phyloP scores from a whole-genome alignment of 2,888 invertebrate genomes.

The Zaprionus bogoriensis region DNA sequence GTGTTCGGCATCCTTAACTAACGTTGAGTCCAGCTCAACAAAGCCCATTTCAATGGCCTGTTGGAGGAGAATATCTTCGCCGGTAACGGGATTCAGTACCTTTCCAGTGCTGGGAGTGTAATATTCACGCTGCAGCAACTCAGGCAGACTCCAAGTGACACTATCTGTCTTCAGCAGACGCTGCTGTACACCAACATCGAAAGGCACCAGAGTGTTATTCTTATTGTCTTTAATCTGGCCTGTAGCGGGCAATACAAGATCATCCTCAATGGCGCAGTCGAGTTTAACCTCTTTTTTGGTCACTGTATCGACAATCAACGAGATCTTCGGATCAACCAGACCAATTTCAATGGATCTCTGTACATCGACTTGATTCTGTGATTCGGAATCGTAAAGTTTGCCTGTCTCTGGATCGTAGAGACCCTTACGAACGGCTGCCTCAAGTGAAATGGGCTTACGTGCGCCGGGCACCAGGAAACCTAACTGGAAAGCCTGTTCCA shows the following conservation, averaged over 20 bases:
- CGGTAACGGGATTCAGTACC: slow-evolving; percentile 90
- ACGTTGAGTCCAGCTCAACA: slow-evolving; percentile 88
- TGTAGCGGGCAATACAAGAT: slow-evolving; percentile 87
- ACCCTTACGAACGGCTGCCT: slow-evolving; percentile 88
- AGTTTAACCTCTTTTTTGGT: slow-evolving; percentile 89
- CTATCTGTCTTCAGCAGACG: slow-evolving; percentile 89
- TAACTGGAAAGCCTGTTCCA: slow-evolving; percentile 88
- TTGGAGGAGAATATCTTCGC: slow-evolving; percentile 88
- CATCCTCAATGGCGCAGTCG: slow-evolving; percentile 88
- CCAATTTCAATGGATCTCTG: slow-evolving; percentile 90
- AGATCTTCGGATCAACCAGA: slow-evolving; percentile 91
- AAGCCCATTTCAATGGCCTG: slow-evolving; percentile 89
- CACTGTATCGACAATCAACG: slow-evolving; percentile 90
- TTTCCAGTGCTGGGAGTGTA: slow-evolving; percentile 89
- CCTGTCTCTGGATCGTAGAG: slow-evolving; percentile 88
- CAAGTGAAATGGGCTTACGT: slow-evolving; percentile 89
- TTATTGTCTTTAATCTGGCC: slow-evolving; percentile 90
- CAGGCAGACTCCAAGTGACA: slow-evolving; percentile 88
- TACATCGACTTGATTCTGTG: slow-evolving; percentile 88
- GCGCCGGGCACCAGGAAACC: slow-evolving; percentile 88
- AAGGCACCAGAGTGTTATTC: slow-evolving; percentile 87
- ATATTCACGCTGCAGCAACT: slow-evolving; percentile 90
- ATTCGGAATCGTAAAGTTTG: slow-evolving; percentile 88
- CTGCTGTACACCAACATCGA: slow-evolving; percentile 88
- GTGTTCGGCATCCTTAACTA: slow-evolving; percentile 89